Base-by-base conservation (phyloP, 2,797 vertebrate genomes). In the Coluber constrictor region DNA sequence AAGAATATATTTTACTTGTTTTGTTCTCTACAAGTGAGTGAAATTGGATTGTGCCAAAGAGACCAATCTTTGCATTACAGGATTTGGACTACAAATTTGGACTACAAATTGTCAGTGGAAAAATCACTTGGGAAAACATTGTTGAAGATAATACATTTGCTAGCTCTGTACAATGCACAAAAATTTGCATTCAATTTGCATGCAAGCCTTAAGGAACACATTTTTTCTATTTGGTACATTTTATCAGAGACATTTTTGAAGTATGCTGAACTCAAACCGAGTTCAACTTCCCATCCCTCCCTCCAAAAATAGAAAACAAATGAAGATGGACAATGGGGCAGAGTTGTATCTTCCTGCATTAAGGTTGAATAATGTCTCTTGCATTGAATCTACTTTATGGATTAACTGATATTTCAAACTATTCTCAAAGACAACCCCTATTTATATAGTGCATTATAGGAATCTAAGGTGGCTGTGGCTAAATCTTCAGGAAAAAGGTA, bases 11-110 rank as follows among this genome's bases (percentile, higher is more conserved):
- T 2, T 91, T 60, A 15, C 12, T 0, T 13, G 79, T 18, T 0
- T 90, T 90, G 61, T 51, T 90, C 25, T 60, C 63, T 0, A 0
- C 0, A 5, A 1, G 51, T 1, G 23, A 13, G 0, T 0, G 3
- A 83, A 43, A 23, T 18, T 27, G 8, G 20, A 13, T 0, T 15
- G 70, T 0, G 86, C 91, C 59, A 0, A 8, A 7, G 47, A 29
- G 66, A 91, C 88, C 86, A 20, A 0, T 3, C 32, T 37, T 43
- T 88, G 51, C 18, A 25, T 86, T 88, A 54, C 10, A 79, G 87
- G 12, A 29, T 51, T 89, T 93, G 32, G 63, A 90, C 86, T 6
- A 6, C 79, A 56, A 88, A 57, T 55, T 12, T 89, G 57, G 56
- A 92, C 86, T 5, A 4, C 70, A 56, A 88, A 55, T 55, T 12